These are phyloP conservation scores for Labeo calbasu DNA, from an alignment of 2,797 vertebrate species.

Conservation along the genomic window DNA sequence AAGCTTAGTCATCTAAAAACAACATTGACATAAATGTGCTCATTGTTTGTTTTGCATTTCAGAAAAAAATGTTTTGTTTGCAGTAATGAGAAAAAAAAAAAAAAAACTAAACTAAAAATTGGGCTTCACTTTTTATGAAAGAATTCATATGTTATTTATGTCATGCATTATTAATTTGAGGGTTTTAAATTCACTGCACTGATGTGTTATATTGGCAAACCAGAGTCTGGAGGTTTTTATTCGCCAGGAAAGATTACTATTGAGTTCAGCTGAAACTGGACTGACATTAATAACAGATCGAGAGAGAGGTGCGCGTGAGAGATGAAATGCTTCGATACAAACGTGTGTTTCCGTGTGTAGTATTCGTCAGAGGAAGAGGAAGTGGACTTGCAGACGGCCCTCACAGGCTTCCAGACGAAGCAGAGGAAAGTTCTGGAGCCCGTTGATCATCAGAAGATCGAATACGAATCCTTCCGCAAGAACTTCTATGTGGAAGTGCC, in stretches of 20 bases:
- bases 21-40: neutral
- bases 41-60: neutral
- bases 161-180: neutral
- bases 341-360: slow-evolving; percentile 67
- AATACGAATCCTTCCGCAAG: slow-evolving; percentile 94
- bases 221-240: neutral
- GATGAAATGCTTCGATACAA: neutral
- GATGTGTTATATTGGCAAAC: neutral
- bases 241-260: neutral
- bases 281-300: neutral
- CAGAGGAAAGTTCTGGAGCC: slow-evolving; percentile 96
- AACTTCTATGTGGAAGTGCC: slow-evolving; percentile 99
- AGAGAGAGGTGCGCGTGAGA: neutral
- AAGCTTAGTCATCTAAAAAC: neutral
- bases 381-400: slow-evolving; percentile 94
- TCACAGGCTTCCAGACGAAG: slow-evolving; percentile 98
- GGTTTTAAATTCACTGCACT: neutral
- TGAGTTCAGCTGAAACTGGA: neutral
- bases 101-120: neutral
- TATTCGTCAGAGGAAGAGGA: slow-evolving; percentile 99
- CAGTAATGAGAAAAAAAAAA: neutral
- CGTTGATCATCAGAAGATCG: slow-evolving; percentile 96
- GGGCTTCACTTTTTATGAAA: neutral
- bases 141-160: neutral
- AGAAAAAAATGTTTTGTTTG: neutral